These are phyloP conservation scores for Callithrix jacchus DNA, from an alignment of 2,113 vertebrate species.

Conservation along the genomic window DNA sequence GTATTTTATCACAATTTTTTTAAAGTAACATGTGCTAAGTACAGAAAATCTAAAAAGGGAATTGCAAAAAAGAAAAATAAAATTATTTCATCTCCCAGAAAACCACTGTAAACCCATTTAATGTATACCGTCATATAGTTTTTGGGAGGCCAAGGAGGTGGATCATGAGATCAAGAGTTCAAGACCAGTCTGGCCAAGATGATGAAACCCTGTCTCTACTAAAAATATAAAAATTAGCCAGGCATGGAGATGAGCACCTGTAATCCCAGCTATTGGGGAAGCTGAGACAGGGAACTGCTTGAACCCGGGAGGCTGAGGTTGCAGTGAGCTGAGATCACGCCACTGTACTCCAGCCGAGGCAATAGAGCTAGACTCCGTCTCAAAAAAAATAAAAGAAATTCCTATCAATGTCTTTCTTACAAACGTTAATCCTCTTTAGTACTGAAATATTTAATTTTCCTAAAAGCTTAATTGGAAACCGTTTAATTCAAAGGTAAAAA, in stretches of 20 bases:
- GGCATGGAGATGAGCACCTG: no score
- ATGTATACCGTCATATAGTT: neutral
- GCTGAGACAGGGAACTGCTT: no score
- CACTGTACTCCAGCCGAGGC: no score
- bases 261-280: no score
- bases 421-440: neutral
- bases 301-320: no score
- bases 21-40: neutral
- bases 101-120: neutral
- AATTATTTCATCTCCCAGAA: slow-evolving; percentile 1
- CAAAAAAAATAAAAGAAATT: neutral
- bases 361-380: no score
- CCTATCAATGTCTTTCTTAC: neutral
- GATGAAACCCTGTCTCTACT: no score
- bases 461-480: neutral
- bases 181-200: no score
- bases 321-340: no score
- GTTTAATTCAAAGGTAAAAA: slow-evolving; percentile 37
- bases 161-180: no score
- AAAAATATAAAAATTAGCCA: no score
- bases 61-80: neutral
- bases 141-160: neutral
- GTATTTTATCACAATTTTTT: neutral
- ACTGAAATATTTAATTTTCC: neutral
- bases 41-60: neutral